phyloP scores from a whole-genome alignment of 2,113 vertebrate genomes.

The Labeo catla region DNA sequence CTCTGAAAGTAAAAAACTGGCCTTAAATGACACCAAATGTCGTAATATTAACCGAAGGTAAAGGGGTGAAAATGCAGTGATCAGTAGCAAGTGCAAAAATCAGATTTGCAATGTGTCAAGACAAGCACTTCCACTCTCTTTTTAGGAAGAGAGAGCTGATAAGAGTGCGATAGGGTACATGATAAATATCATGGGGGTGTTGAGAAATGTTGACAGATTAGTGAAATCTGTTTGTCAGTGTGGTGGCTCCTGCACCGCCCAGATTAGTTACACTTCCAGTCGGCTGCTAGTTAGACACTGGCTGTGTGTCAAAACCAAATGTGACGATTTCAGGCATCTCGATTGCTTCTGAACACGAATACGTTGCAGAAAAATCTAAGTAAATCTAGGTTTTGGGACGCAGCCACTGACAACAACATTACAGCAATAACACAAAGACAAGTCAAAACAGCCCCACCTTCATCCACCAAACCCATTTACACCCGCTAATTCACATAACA shows the following conservation, averaged over 20 bases:
- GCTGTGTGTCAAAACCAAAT: neutral
- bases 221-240: slow-evolving; percentile 5
- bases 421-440: slow-evolving; percentile 30
- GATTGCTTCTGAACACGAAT: neutral
- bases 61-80: neutral
- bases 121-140: neutral
- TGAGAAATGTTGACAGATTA: slow-evolving; percentile 43
- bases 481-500: neutral
- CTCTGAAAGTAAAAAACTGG: neutral
- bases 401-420: slow-evolving; percentile 26
- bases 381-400: neutral
- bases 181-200: neutral
- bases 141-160: neutral
- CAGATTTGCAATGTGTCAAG: neutral
- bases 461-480: neutral
- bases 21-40: neutral
- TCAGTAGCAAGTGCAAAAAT: neutral
- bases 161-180: neutral
- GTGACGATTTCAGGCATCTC: neutral
- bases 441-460: slow-evolving; percentile 30
- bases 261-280: slow-evolving; percentile 26
- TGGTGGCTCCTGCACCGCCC: slow-evolving; percentile 17
- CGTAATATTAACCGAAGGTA: neutral
- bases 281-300: neutral
- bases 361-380: neutral